Percentiles rank a stretch among this genome's conserved stretches.
phyloP scores from a whole-genome alignment of 1,140 invertebrate species.

The Cyclina sinensis region DNA sequence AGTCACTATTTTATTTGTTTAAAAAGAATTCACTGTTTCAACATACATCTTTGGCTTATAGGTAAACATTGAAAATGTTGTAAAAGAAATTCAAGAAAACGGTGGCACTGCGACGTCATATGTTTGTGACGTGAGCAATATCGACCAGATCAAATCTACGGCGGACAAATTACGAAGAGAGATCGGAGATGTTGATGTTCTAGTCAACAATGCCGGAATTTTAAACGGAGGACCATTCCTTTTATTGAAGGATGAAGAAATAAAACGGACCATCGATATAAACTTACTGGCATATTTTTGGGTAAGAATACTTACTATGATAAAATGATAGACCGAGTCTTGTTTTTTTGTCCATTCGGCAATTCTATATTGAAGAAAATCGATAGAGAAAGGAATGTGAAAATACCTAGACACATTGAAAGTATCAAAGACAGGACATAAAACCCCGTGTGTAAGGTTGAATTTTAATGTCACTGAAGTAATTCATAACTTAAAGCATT shows the following conservation, averaged over 20 bases:
- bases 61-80: conserved; percentile 90
- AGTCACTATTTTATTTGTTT: no score
- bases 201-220: conserved; percentile 98
- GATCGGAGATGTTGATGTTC: conserved; percentile 94
- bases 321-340: no score
- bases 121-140: conserved; percentile 82
- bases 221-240: conserved; percentile 93
- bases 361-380: no score
- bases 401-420: no score
- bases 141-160: conserved; percentile 72
- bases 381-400: no score
- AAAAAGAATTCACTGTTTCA: no score
- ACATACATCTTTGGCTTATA: no score
- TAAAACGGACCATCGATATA: conserved; percentile 90
- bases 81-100: conserved; percentile 72
- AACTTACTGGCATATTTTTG: conserved; percentile 90
- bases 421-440: no score
- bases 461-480: no score
- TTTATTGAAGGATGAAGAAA: conserved; percentile 92
- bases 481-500: no score
- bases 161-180: conserved; percentile 89
- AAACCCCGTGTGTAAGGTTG: no score
- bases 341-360: no score
- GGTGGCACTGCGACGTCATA: conserved; percentile 78
- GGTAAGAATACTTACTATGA: conserved; percentile 85